Base-by-base conservation (phyloP, 2,888 invertebrate genomes). In the Oxystoma pomonae region DNA sequence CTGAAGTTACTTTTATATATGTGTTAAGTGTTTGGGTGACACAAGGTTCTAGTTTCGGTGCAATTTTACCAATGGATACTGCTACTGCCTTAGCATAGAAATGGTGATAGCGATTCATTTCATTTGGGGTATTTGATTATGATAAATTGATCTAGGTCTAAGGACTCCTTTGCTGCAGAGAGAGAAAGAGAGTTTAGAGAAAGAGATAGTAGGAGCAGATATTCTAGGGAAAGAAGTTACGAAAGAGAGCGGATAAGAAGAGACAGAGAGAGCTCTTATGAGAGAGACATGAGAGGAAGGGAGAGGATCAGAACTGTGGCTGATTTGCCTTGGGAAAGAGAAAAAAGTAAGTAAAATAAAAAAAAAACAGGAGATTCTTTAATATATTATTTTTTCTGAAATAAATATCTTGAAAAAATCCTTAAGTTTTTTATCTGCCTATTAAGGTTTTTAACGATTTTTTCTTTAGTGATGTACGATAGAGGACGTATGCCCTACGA, bases 321-420 rank as follows among this genome's bases (percentile, higher is more conserved):
- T 5, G 74, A 75, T 59, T 63, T 74, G 58, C 75, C 75, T 3
- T 75, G 75, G 75, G 72, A 75, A 61, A 65, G 72, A 50, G 72
- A 74, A 20, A 72, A 71, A 64, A 61, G 71, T 70, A 65, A 60
- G 64, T 55, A n/a, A n/a, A n/a, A n/a, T n/a, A n/a, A n/a, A n/a
- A n/a, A n/a, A n/a, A n/a, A n/a, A n/a, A n/a, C n/a, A n/a, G n/a
- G n/a, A n/a, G n/a, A n/a, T n/a, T n/a, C n/a, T n/a, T n/a, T n/a
- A n/a, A n/a, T n/a, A n/a, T n/a, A n/a, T n/a, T n/a, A n/a, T n/a
- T n/a, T n/a, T n/a, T n/a, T n/a, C n/a, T n/a, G n/a, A n/a, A n/a
- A n/a, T n/a, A n/a, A n/a, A n/a, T n/a, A n/a, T n/a, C n/a, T n/a
- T n/a, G n/a, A n/a, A n/a, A n/a, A n/a, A n/a, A n/a, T n/a, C n/a